phyloP scores from a whole-genome alignment of 2,113 vertebrate species.

The Arothron firmamentum region DNA sequence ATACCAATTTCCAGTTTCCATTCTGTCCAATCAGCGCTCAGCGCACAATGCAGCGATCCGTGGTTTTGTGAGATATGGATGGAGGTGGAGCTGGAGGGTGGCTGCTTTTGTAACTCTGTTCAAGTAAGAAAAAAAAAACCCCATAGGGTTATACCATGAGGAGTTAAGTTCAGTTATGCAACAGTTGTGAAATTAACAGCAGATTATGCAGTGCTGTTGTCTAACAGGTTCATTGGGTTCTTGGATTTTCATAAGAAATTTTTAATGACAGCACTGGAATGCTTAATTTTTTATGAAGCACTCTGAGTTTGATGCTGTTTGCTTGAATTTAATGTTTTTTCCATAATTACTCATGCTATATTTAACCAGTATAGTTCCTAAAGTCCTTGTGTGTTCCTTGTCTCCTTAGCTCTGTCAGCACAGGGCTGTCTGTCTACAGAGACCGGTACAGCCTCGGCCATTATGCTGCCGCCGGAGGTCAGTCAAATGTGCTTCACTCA shows the following conservation, averaged over 20 bases:
- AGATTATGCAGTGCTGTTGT: no score
- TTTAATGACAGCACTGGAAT: no score
- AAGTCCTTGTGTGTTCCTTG: neutral
- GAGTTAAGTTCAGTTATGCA: neutral
- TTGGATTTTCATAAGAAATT: no score
- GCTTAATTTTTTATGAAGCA: no score
- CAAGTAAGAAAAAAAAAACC: conserved; percentile 82
- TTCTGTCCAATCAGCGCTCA: conserved; percentile 72
- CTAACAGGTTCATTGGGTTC: no score
- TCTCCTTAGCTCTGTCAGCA: conserved; percentile 77
- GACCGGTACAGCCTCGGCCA: conserved; percentile 77
- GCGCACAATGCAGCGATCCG: conserved; percentile 84
- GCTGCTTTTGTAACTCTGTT: conserved; percentile 82
- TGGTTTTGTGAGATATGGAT: conserved; percentile 89
- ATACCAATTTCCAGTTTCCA: neutral
- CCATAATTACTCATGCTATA: no score
- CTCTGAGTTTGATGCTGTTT: no score
- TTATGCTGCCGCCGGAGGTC: conserved; percentile 85
- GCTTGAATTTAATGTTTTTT: no score
- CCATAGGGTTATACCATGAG: accelerated
- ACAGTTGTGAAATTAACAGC: no score
- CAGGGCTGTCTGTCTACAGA: conserved; percentile 79
- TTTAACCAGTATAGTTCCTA: no score
- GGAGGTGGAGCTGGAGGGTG: conserved; percentile 95
- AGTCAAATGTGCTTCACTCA: conserved; percentile 68